A percentile compares a stretch with the other conserved stretches of the same genome.
Evolutionary conservation across 2,888 invertebrate species (phyloP).

Genomic region (Agrochola lychnidis): DNA sequence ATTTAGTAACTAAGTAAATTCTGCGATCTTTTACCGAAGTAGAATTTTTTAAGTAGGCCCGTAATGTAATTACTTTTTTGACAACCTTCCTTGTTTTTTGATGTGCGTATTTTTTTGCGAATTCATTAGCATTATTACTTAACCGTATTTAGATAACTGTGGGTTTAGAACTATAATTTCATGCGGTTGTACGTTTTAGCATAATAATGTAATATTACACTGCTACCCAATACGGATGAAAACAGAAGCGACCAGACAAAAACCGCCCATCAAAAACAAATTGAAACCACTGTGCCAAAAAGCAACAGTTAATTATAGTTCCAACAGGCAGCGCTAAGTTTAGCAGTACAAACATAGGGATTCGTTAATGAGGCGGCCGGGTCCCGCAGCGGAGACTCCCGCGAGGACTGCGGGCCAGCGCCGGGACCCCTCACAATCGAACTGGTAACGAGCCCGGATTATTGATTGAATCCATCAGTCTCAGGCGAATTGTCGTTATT

Average conservation of each 20-base stretch:
- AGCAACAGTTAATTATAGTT: constrained; percentile 53
- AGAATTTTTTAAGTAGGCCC: constrained; percentile 34
- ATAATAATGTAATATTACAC: not conserved
- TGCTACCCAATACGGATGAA: not conserved
- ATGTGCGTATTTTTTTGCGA: constrained; percentile 3
- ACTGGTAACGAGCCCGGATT: constrained; percentile 78
- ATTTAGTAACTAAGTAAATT: constrained; percentile 60
- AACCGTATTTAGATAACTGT: not conserved
- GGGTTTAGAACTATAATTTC: not conserved
- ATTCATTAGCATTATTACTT: constrained; percentile 8
- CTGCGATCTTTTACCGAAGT: constrained; percentile 38
- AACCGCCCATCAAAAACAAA: constrained; percentile 5
- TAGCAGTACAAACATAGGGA: constrained; percentile 57
- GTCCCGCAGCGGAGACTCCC: constrained; percentile 59
- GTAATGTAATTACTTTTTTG: constrained; percentile 47
- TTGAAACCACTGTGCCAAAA: constrained; percentile 20
- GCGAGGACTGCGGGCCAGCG: constrained; percentile 59
- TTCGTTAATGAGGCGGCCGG: constrained; percentile 56
- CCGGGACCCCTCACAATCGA: constrained; percentile 77
- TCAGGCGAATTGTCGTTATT: constrained; percentile 74
- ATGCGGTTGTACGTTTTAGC: not conserved
- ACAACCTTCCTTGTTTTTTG: constrained; percentile 28
- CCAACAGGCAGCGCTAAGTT: constrained; percentile 51
- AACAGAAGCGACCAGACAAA: constrained; percentile 7
- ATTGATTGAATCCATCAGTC: constrained; percentile 80